phyloP scores from a whole-genome alignment of 2,888 invertebrate species.

The Germaria angustata region DNA sequence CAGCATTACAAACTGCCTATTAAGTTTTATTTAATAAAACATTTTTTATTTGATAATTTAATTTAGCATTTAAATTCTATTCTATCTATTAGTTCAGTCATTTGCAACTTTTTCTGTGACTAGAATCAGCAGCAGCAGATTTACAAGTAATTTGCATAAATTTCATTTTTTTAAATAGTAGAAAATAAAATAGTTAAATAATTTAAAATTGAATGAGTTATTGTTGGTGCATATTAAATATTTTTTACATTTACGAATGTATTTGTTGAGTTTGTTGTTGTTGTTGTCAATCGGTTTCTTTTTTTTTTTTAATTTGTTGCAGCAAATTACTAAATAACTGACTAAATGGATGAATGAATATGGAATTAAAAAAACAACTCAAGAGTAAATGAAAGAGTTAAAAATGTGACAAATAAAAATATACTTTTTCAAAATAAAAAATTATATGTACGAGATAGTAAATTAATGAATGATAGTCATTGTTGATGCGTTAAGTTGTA shows the following conservation, averaged over 20 bases:
- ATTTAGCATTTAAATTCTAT: slow-evolving; percentile 37
- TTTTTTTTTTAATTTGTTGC: not conserved
- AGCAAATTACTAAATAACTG: slow-evolving; percentile 41
- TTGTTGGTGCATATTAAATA: slow-evolving; percentile 22
- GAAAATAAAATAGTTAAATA: slow-evolving; percentile 33
- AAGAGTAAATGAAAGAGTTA: slow-evolving; percentile 20
- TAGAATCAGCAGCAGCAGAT: slow-evolving; percentile 12
- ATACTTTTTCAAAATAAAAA: not conserved
- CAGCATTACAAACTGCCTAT: not conserved
- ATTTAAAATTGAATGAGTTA: slow-evolving; percentile 33
- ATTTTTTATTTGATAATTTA: slow-evolving; percentile 32
- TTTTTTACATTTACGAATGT: not conserved
- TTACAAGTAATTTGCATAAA: slow-evolving; percentile 52
- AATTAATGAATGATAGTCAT: slow-evolving; percentile 38
- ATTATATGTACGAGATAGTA: not conserved
- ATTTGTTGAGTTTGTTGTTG: not conserved
- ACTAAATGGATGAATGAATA: slow-evolving; percentile 34
- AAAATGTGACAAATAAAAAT: not conserved
- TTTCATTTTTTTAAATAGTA: not conserved
- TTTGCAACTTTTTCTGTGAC: slow-evolving; percentile 9
- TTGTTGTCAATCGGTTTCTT: not conserved
- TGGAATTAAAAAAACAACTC: not conserved
- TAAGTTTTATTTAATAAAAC: slow-evolving; percentile 10
- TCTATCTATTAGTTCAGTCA: slow-evolving; percentile 5
- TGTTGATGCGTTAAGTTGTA: not conserved